Percentiles rank a stretch among this genome's conserved stretches.
phyloP scores from a whole-genome alignment of 1,140 invertebrate genomes.

The Bombus pyrosoma region DNA sequence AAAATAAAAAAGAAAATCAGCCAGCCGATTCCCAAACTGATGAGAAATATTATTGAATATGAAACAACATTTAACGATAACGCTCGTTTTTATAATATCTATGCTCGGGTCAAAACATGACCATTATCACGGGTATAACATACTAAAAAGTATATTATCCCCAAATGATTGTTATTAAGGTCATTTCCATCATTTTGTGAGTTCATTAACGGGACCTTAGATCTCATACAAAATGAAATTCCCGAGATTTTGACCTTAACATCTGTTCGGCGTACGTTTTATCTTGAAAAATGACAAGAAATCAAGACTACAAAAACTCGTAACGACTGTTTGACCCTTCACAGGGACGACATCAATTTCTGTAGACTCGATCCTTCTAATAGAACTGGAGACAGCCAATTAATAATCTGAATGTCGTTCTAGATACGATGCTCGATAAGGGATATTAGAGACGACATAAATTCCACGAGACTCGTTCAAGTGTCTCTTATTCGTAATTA shows the following conservation, averaged over 20 bases:
- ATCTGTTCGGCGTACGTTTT: too few relatives aligned
- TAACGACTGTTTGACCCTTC: too few relatives aligned
- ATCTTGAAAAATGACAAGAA: background rate
- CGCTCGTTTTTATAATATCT: too few relatives aligned
- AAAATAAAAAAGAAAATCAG: background rate
- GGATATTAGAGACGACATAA: conserved; percentile 16
- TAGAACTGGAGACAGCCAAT: conserved; percentile 15
- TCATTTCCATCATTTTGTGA: background rate
- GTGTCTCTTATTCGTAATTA: conserved; percentile 45
- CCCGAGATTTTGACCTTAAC: background rate
- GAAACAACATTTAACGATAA: too few relatives aligned
- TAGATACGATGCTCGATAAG: conserved; percentile 12
- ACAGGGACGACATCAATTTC: background rate
- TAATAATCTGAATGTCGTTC: conserved; percentile 43
- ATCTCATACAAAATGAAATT: background rate
- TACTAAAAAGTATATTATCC: too few relatives aligned
- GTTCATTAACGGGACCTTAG: background rate
- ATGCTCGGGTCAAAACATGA: too few relatives aligned
- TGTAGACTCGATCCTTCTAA: background rate
- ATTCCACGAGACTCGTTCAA: background rate
- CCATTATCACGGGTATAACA: too few relatives aligned
- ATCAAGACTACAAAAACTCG: background rate
- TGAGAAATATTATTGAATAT: background rate
- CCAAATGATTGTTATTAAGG: background rate
- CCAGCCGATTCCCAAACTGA: background rate